Evolutionary conservation across 2,797 vertebrate genomes (phyloP).

Genomic region (Takifugu rubripes): DNA sequence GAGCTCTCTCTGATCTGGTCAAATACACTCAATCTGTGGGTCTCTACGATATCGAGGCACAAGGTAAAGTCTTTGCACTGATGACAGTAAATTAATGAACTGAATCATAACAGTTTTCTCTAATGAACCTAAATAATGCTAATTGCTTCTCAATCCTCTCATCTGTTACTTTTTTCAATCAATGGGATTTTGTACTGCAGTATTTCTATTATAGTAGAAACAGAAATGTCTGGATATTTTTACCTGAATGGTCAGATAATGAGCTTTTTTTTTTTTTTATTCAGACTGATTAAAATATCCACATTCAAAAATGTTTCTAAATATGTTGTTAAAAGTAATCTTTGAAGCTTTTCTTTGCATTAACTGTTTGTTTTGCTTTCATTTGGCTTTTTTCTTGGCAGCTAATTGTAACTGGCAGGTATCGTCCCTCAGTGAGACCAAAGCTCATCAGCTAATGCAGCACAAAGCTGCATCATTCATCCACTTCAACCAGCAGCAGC

Average conservation of each 20-base stretch:
- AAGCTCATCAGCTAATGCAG: constrained; percentile 94
- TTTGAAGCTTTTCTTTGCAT: background rate
- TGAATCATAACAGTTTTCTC: too few relatives aligned
- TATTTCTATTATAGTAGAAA: too few relatives aligned
- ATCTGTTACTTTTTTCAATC: too few relatives aligned
- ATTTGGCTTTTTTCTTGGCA: constrained; percentile 21
- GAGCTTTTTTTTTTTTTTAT: too few relatives aligned
- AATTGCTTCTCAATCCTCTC: too few relatives aligned
- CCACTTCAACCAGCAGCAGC: constrained; percentile 91
- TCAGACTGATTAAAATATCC: too few relatives aligned
- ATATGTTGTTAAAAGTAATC: too few relatives aligned
- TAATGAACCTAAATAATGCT: too few relatives aligned
- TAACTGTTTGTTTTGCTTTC: constrained; percentile 2
- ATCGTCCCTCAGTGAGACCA: constrained; percentile 94
- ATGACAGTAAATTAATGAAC: background rate
- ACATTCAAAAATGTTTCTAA: too few relatives aligned
- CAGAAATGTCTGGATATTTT: too few relatives aligned
- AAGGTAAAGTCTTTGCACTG: constrained; percentile 71
- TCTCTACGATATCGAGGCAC: constrained; percentile 85
- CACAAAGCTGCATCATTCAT: constrained; percentile 86
- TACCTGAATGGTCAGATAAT: too few relatives aligned
- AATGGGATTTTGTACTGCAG: too few relatives aligned
- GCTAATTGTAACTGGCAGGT: constrained; percentile 92
- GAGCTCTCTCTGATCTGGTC: constrained; percentile 95
- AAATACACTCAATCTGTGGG: constrained; percentile 96